Percentiles rank a stretch among this genome's conserved stretches.
Conservation (phyloP, 2,113 vertebrate species). For the Indicator indicator region DNA sequence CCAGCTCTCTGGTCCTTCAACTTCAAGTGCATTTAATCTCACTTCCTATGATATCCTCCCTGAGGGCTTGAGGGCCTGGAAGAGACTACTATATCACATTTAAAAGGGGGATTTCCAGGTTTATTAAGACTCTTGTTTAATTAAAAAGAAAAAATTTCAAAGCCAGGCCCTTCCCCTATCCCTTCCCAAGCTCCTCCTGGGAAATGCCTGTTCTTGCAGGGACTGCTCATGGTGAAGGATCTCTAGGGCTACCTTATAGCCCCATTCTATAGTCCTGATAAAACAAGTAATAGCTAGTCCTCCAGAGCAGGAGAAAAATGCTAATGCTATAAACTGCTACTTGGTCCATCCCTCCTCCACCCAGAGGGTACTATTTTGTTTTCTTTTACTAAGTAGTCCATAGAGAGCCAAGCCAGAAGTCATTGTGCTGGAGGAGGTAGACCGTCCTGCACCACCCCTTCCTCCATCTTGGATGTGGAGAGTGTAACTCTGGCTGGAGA, state of each 20-base stretch:
- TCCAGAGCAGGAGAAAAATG: background rate
- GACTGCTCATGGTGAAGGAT: background rate
- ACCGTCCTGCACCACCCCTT: background rate
- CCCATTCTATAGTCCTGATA: background rate
- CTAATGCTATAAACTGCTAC: background rate
- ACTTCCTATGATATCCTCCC: background rate
- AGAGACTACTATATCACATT: background rate
- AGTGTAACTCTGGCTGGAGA: background rate
- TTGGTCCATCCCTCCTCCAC: background rate
- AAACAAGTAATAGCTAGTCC: background rate
- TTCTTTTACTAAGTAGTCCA: background rate
- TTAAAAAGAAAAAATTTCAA: background rate
- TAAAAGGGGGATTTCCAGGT: conserved; percentile 1
- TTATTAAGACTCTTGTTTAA: background rate
- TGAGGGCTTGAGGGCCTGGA: background rate
- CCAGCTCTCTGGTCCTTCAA: background rate
- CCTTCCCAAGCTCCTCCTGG: background rate
- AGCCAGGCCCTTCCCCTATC: background rate
- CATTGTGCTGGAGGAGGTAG: background rate
- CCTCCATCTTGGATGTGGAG: background rate
- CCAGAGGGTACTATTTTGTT: background rate
- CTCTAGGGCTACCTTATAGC: background rate
- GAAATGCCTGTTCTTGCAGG: background rate
- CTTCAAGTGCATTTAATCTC: background rate
- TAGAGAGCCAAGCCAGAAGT: background rate